Evolutionary conservation across 2,888 invertebrate genomes (phyloP).

Genomic region (Eupithecia pulchellata): DNA sequence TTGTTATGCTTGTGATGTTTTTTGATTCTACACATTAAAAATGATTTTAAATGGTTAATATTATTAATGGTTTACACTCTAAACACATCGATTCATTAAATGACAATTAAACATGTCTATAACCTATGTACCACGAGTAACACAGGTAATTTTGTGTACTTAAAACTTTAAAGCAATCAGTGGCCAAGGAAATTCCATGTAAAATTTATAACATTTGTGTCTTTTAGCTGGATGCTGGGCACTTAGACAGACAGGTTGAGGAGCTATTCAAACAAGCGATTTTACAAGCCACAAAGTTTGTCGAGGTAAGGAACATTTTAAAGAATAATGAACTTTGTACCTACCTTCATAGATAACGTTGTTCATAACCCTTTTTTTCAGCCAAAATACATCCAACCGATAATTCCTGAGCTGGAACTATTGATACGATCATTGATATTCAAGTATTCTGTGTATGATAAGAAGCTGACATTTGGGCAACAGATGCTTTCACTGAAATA

Average conservation of each 20-base stretch:
- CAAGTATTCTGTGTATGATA: constrained; percentile 88
- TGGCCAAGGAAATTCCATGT: neutral
- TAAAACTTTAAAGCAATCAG: neutral
- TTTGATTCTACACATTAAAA: too few species aligned
- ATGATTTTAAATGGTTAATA: too few species aligned
- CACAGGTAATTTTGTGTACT: constrained; percentile 62
- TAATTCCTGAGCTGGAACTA: constrained; percentile 90
- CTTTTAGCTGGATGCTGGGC: constrained; percentile 90
- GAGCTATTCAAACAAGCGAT: constrained; percentile 89
- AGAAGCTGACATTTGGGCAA: constrained; percentile 92
- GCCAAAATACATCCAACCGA: constrained; percentile 86
- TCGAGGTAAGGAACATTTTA: constrained; percentile 86
- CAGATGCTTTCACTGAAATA: constrained; percentile 92
- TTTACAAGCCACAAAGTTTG: constrained; percentile 86
- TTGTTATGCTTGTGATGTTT: too few species aligned
- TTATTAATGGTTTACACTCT: neutral
- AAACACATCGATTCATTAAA: neutral
- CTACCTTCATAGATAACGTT: neutral
- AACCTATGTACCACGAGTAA: constrained; percentile 75
- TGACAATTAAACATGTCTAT: constrained; percentile 59
- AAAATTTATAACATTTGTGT: neutral
- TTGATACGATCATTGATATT: constrained; percentile 88
- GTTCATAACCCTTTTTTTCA: constrained; percentile 58
- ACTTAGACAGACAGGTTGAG: constrained; percentile 91
- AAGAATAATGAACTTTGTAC: constrained; percentile 1